These are phyloP conservation scores for Zhengitettix transpicula DNA, from an alignment of 2,888 invertebrate genomes.

Conservation along the genomic window DNA sequence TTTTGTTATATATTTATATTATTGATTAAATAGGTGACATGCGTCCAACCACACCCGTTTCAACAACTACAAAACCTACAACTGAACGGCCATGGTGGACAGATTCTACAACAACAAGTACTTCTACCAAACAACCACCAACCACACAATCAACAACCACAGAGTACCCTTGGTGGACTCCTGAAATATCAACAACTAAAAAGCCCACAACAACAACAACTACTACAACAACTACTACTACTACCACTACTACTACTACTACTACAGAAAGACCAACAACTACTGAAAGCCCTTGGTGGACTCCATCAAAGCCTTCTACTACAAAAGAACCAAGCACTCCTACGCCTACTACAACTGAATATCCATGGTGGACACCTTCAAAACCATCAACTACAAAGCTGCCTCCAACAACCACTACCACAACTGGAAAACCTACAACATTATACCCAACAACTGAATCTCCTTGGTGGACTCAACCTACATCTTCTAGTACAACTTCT, in stretches of 20 bases:
- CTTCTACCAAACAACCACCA: not conserved
- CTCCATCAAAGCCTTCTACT: slow-evolving; percentile 7
- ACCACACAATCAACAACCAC: not conserved
- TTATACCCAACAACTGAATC: slow-evolving; percentile 10
- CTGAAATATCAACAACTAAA: slow-evolving; percentile 11
- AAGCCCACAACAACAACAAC: slow-evolving; percentile 16
- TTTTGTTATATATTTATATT: not conserved
- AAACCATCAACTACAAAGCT: slow-evolving; percentile 11
- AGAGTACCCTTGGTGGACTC: not conserved
- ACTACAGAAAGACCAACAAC: slow-evolving; percentile 17
- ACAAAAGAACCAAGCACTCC: slow-evolving; percentile 14
- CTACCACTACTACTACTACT: slow-evolving; percentile 16
- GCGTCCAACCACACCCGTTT: not conserved
- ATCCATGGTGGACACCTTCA: slow-evolving; percentile 8
- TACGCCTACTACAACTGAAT: slow-evolving; percentile 14
- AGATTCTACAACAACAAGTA: not conserved
- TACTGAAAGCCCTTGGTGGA: slow-evolving; percentile 1
- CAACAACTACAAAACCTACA: slow-evolving; percentile 3
- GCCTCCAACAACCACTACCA: slow-evolving; percentile 17
- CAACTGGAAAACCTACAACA: slow-evolving; percentile 1
- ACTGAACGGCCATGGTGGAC: no score
- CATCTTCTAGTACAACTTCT: slow-evolving; percentile 22
- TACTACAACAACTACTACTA: slow-evolving; percentile 10
- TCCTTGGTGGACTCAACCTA: slow-evolving; percentile 17
- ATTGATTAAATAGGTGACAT: not conserved